A percentile compares a stretch with the other conserved stretches of the same genome.
phyloP scores from a whole-genome alignment of 2,797 vertebrate species.

The Protonibea diacanthus region DNA sequence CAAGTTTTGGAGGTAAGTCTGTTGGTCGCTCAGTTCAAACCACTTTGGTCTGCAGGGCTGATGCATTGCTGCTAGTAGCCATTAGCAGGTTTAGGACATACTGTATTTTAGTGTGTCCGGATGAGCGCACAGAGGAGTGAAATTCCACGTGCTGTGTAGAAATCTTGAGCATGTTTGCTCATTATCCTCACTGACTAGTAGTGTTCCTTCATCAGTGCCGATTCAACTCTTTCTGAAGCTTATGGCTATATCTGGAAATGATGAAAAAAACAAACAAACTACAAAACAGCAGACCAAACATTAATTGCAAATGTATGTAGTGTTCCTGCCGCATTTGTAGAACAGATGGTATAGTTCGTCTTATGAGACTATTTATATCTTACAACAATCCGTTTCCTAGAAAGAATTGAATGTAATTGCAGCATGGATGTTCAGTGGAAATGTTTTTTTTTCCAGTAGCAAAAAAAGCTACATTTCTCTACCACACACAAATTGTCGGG shows the following conservation, averaged over 20 bases:
- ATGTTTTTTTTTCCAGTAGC: not conserved
- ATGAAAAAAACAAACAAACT: not conserved
- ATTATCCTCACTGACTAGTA: slow-evolving; percentile 26
- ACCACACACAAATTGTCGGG: not conserved
- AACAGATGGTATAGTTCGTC: slow-evolving; percentile 2
- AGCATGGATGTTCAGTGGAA: not conserved
- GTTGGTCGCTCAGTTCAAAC: not conserved
- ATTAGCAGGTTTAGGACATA: slow-evolving; percentile 19
- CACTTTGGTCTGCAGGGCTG: slow-evolving; percentile 10
- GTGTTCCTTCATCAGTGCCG: not conserved
- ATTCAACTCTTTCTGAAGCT: not conserved
- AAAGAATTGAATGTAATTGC: not conserved
- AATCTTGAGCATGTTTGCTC: slow-evolving; percentile 2
- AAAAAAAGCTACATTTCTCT: not conserved
- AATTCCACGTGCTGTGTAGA: not conserved
- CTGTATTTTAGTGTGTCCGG: slow-evolving; percentile 15
- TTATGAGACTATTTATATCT: not conserved
- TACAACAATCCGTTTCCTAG: not conserved
- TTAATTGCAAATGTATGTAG: not conserved
- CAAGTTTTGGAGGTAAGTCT: slow-evolving; percentile 7
- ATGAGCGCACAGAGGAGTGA: not conserved
- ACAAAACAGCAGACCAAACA: not conserved
- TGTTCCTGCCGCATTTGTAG: not conserved
- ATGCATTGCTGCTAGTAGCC: slow-evolving; percentile 9
- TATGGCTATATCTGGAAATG: not conserved